Evolutionary conservation across 1,140 invertebrate species (phyloP).

Genomic region (Babylonia areolata): DNA sequence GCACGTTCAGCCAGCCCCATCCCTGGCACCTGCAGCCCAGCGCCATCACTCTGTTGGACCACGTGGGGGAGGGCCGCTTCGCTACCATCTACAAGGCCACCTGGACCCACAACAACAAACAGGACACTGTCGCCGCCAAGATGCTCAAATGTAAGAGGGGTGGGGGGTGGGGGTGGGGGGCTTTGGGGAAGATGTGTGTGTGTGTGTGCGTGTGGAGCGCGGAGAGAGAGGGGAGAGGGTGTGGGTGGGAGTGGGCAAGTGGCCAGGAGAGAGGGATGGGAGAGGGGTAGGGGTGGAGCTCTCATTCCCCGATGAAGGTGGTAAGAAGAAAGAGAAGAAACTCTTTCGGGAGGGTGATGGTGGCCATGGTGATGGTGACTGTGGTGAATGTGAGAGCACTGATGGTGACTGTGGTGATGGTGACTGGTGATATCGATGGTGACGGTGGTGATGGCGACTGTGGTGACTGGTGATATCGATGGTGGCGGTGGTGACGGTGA

Average conservation of each 20-base stretch:
- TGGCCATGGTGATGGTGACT: too few species aligned
- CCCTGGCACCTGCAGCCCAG: slow-evolving; percentile 38
- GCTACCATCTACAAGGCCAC: slow-evolving; percentile 53
- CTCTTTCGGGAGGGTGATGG: too few species aligned
- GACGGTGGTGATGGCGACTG: too few species aligned
- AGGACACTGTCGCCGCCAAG: slow-evolving; percentile 44
- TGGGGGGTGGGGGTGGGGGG: background rate
- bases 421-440: too few species aligned
- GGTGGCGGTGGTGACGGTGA: too few species aligned
- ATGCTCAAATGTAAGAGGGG: slow-evolving; percentile 45
- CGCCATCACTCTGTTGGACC: slow-evolving; percentile 38
- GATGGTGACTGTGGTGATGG: too few species aligned
- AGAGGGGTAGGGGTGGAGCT: too few species aligned
- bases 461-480: too few species aligned
- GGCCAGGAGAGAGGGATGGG: background rate
- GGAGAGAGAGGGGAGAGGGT: background rate
- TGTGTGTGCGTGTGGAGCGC: background rate
- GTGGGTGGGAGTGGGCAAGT: background rate
- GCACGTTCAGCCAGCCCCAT: slow-evolving; percentile 42
- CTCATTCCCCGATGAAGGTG: too few species aligned
- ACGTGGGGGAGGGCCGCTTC: slow-evolving; percentile 46
- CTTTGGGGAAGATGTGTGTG: background rate
- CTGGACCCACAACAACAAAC: background rate
- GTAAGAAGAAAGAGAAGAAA: too few species aligned
- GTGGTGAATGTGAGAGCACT: too few species aligned